These are phyloP conservation scores for Glyphotaelius pellucidus DNA, from an alignment of 2,888 invertebrate genomes.

Conservation along the genomic window DNA sequence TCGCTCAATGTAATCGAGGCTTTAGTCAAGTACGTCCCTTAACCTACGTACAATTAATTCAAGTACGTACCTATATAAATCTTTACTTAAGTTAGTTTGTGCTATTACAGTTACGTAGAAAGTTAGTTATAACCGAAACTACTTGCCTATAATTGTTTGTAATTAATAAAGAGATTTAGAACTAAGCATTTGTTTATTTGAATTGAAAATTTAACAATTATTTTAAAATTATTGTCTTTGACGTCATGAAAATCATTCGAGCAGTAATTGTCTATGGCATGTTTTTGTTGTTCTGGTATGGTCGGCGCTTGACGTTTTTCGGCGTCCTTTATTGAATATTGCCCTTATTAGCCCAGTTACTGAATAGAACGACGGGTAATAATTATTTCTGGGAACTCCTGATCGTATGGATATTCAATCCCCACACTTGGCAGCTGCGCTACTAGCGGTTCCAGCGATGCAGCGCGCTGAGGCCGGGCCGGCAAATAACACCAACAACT, in stretches of 20 bases:
- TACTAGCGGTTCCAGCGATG: conserved; percentile 73
- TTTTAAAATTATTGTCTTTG: no score
- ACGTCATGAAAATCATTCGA: background rate
- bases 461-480: conserved; percentile 36
- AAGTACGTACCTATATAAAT: no score
- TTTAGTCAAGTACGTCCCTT: no score
- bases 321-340: conserved; percentile 46
- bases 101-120: no score
- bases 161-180: no score
- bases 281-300: conserved; percentile 38
- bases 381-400: background rate
- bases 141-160: no score
- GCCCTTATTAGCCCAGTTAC: background rate
- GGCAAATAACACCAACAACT: conserved; percentile 15
- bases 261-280: conserved; percentile 10
- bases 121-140: no score
- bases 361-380: conserved; percentile 1
- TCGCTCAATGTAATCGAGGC: no score
- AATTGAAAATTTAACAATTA: no score
- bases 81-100: no score
- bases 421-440: conserved; percentile 76
- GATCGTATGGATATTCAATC: conserved; percentile 73
- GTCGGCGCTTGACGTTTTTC: conserved; percentile 47
- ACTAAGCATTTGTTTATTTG: no score
- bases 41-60: no score